A percentile compares a stretch with the other conserved stretches of the same genome.
These are phyloP conservation scores for Rhyacophila brunnea DNA, from an alignment of 1,140 invertebrate genomes.

Conservation along the genomic window DNA sequence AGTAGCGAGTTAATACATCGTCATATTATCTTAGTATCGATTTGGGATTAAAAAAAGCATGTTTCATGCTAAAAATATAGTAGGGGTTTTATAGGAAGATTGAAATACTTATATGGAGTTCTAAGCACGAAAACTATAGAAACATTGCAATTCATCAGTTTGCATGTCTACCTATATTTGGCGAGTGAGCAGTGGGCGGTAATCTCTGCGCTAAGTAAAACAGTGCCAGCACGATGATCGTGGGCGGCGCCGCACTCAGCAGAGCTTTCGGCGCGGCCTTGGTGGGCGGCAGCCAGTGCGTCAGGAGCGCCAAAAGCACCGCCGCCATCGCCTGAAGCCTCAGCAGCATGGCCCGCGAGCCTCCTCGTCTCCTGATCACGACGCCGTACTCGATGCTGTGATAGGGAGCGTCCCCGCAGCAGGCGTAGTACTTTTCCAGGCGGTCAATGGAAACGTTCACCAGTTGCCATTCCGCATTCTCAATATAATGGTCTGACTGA, in stretches of 20 bases:
- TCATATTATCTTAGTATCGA: too few species aligned
- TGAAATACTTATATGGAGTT: too few species aligned
- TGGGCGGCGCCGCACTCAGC: constrained; percentile 55
- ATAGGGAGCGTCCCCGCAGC: constrained; percentile 58
- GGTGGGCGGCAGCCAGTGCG: constrained; percentile 60
- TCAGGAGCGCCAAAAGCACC: constrained; percentile 54
- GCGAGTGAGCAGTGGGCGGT: constrained; percentile 58
- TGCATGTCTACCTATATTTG: constrained; percentile 51
- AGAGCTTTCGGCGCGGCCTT: constrained; percentile 41
- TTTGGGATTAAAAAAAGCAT: too few species aligned
- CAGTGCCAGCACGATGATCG: constrained; percentile 59
- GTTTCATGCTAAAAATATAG: too few species aligned
- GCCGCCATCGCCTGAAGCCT: constrained; percentile 31
- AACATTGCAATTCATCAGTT: too few species aligned
- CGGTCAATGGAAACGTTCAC: constrained; percentile 42
- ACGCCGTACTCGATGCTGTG: constrained; percentile 20
- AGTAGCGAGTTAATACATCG: too few species aligned
- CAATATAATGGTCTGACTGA: constrained; percentile 37
- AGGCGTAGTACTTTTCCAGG: constrained; percentile 49
- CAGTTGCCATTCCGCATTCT: constrained; percentile 62
- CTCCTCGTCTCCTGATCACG: constrained; percentile 10
- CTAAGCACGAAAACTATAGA: too few species aligned
- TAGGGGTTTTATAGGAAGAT: too few species aligned
- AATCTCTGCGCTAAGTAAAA: constrained; percentile 65
- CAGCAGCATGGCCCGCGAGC: constrained; percentile 3